Evolutionary conservation across 1,140 invertebrate genomes (phyloP).

Genomic region (Acromyrmex charruanus): DNA sequence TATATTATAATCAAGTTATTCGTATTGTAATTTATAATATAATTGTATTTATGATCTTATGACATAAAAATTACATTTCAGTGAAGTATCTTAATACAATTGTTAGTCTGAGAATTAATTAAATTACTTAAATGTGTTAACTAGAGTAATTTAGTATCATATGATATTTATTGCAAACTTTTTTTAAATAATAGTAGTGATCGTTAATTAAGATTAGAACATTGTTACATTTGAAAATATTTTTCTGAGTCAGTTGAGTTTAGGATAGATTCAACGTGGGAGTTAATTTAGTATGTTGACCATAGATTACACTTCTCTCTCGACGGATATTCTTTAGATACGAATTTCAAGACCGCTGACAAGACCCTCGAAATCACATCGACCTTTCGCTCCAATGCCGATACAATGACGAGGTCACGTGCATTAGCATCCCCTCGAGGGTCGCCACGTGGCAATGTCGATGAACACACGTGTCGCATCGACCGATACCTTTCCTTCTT

Average conservation of each 20-base stretch:
- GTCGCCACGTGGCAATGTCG: constrained; percentile 68
- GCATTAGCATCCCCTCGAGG: constrained; percentile 74
- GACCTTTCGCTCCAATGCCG: constrained; percentile 68
- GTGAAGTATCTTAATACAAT: not conserved
- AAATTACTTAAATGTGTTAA: not conserved
- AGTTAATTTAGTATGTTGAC: constrained; percentile 23
- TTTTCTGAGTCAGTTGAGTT: not conserved
- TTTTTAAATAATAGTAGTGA: not conserved
- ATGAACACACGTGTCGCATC: constrained; percentile 74
- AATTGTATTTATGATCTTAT: not conserved
- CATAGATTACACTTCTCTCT: constrained; percentile 4
- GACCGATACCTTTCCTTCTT: constrained; percentile 72
- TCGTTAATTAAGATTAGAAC: not conserved
- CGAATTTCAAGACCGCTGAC: constrained; percentile 17
- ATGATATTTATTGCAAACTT: constrained; percentile 8
- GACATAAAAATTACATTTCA: constrained; percentile 9
- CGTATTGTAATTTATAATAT: not conserved
- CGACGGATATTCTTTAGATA: not conserved
- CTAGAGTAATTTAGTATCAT: not conserved
- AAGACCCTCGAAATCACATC: constrained; percentile 66
- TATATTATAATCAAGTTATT: constrained; percentile 3
- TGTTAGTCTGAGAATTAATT: not conserved
- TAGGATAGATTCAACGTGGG: not conserved
- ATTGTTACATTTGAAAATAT: not conserved
- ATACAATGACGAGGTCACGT: constrained; percentile 77